Evolutionary conservation across 2,797 vertebrate species (phyloP).

Genomic region (Rhadinocentrus ornatus): DNA sequence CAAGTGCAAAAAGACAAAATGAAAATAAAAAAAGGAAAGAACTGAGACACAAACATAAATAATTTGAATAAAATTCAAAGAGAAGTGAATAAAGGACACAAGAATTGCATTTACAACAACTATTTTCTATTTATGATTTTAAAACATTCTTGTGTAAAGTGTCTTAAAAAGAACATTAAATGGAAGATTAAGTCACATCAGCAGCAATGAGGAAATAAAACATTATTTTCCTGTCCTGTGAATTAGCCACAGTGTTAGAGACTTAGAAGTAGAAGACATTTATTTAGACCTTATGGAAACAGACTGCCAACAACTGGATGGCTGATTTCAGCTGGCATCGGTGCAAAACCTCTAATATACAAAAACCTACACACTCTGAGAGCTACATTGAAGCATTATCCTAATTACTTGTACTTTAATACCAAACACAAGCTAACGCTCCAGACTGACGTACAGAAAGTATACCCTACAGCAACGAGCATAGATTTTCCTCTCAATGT

Average conservation of each 20-base stretch:
- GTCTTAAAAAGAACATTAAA: background rate
- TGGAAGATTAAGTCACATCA: background rate
- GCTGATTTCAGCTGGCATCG: constrained; percentile 46
- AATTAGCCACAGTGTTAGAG: constrained; percentile 9
- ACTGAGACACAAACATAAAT: too few species aligned
- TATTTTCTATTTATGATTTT: background rate
- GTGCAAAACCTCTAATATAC: constrained; percentile 25
- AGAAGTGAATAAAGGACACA: too few species aligned
- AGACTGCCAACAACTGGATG: constrained; percentile 45
- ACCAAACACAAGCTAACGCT: constrained; percentile 35
- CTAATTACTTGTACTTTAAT: constrained; percentile 49
- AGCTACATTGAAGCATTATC: constrained; percentile 50
- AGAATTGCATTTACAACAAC: too few species aligned
- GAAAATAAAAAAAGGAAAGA: too few species aligned
- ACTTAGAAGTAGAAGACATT: constrained; percentile 4
- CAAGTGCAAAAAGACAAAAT: too few species aligned
- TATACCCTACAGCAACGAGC: constrained; percentile 1
- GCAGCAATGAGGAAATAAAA: background rate
- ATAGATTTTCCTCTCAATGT: constrained; percentile 23
- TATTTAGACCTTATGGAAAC: constrained; percentile 36
- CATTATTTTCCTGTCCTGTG: constrained; percentile 3
- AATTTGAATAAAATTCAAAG: too few species aligned
- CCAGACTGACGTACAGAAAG: constrained; percentile 31
- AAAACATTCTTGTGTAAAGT: background rate
- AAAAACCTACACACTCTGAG: constrained; percentile 14